Conservation (phyloP, 2,113 vertebrate species). For the Anseranas semipalmata region DNA sequence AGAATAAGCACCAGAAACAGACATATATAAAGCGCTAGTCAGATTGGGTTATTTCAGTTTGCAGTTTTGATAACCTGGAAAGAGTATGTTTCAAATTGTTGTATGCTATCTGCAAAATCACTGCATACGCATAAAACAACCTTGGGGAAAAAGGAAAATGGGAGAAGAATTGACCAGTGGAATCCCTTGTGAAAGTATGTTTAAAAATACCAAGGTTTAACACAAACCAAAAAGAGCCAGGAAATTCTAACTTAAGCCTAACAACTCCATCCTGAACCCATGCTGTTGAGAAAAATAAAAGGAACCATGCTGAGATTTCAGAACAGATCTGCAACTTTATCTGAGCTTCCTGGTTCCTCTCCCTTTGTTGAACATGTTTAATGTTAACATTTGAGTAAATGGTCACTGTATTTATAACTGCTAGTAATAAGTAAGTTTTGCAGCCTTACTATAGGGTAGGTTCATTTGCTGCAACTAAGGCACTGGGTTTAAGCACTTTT, state of each 20-base stretch:
- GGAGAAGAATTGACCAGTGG: constrained; percentile 33
- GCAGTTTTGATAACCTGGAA: neutral
- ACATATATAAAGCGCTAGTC: neutral
- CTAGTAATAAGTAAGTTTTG: neutral
- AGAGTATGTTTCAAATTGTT: neutral
- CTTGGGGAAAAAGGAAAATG: constrained; percentile 8
- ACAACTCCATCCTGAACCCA: constrained; percentile 70
- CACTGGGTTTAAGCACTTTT: constrained; percentile 20
- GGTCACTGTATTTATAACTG: neutral
- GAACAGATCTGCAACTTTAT: constrained; percentile 38
- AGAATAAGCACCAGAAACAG: neutral
- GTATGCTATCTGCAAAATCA: constrained; percentile 10
- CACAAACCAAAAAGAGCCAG: constrained; percentile 53
- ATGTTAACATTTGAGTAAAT: constrained; percentile 48
- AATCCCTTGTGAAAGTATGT: constrained; percentile 54
- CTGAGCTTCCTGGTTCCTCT: constrained; percentile 59
- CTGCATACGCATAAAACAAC: neutral
- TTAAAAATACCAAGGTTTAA: constrained; percentile 62
- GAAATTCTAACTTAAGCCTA: constrained; percentile 70
- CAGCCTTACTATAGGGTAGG: neutral
- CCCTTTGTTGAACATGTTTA: constrained; percentile 38
- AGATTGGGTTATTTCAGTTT: neutral
- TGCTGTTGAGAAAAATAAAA: constrained; percentile 71
- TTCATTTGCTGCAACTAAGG: neutral
- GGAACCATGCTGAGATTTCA: constrained; percentile 65